These are phyloP conservation scores for Microctenopoma lineatum DNA, from an alignment of 2,797 vertebrate species.

Conservation along the genomic window DNA sequence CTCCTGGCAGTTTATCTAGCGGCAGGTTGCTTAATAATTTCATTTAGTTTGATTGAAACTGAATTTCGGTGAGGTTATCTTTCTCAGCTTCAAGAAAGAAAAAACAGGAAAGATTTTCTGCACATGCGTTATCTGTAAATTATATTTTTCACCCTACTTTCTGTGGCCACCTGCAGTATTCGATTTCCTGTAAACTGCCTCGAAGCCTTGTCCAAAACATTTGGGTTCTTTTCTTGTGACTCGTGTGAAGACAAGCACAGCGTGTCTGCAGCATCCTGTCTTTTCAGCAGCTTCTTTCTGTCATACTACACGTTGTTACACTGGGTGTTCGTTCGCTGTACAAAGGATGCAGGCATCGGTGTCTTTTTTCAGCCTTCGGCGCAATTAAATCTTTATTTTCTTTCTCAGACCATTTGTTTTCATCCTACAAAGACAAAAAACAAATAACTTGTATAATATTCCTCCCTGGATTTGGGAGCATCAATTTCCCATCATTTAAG, in stretches of 20 bases:
- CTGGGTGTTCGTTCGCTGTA: background rate
- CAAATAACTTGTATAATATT: background rate
- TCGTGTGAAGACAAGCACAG: background rate
- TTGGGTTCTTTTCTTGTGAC: conserved; percentile 6
- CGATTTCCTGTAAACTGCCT: conserved; percentile 17
- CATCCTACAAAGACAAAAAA: background rate
- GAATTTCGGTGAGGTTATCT: conserved; percentile 15
- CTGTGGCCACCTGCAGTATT: background rate
- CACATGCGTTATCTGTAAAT: conserved; percentile 9
- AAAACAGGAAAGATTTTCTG: background rate
- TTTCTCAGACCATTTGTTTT: background rate
- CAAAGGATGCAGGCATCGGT: background rate
- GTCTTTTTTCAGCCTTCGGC: background rate
- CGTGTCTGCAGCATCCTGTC: background rate
- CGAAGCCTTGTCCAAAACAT: conserved; percentile 7
- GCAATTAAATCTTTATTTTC: no score
- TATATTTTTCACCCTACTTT: background rate
- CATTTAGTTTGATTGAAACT: conserved; percentile 36
- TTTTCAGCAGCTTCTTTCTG: background rate
- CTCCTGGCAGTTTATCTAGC: conserved; percentile 21
- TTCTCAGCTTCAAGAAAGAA: conserved; percentile 13
- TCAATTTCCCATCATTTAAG: background rate
- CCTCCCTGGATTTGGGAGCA: background rate
- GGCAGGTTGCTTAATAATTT: conserved; percentile 25
- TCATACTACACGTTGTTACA: conserved; percentile 8